Base-by-base conservation (phyloP, 2,888 invertebrate genomes). In the Drosophila lutescens region DNA sequence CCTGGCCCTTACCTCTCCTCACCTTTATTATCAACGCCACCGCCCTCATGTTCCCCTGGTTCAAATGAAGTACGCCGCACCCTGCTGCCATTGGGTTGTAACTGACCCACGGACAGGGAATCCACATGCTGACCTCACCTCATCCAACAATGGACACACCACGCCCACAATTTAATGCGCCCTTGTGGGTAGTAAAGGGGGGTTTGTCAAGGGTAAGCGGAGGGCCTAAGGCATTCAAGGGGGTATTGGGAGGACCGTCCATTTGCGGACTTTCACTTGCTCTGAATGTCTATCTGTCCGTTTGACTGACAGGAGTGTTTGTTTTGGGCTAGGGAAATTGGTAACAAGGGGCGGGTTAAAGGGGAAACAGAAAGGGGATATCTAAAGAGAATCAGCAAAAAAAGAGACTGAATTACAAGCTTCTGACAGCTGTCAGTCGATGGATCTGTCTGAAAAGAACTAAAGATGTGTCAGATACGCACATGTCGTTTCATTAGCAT, bases 121-220 rank as follows among this genome's bases (percentile, higher is more conserved):
- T 36, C 38, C 47, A 44, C 53, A 44, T 70, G 65, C 65, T 73
- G 74, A 71, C 74, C 65, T 51, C 44, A 50, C 50, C 69, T 70
- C 59, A 17, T 40, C 13, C 23, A 51, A 59, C 59, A 68, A 68
- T 59, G 59, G 46, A 17, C 41, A 41, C 15, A 15, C n/a, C 43
- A 72, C 49, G 55, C 74, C 74, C 55, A 46, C 68, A 56, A 63
- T 56, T 63, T 56, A 63, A 63, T 56, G 54, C 26, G 17, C 32
- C 38, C 17, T 67, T 55, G 40, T 36, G 36, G 36, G 20, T 12
- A 13, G 30, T 6, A n/a, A 8, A 23, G 32, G 32, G 38, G 20
- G 9, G 13, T 30, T 30, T 30, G 30, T 30, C 7, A 30, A 2
- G 8, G 30, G 30, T 30, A 30, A 10, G 20, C 13, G 30, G 12